Evolutionary conservation across 2,113 vertebrate species (phyloP).

Genomic region (Ophthalmolycus amberensis): DNA sequence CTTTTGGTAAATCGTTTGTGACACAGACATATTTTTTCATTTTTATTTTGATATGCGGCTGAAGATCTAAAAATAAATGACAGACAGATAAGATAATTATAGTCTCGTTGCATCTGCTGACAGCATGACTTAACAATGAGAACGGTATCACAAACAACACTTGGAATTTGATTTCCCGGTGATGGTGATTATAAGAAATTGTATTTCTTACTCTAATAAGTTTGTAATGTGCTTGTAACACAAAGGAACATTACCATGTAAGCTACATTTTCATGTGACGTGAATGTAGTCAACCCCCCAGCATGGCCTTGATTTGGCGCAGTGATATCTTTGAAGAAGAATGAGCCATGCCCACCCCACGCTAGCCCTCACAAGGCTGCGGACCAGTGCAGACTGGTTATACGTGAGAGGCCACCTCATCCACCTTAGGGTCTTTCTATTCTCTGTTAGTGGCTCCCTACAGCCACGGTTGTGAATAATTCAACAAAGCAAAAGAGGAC

Average conservation of each 20-base stretch:
- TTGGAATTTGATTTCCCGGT: not conserved
- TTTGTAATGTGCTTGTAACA: not conserved
- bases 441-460: slow-evolving; percentile 30
- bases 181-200: not conserved
- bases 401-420: not conserved
- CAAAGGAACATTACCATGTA: not conserved
- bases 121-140: not conserved
- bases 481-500: slow-evolving; percentile 63
- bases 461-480: slow-evolving; percentile 68
- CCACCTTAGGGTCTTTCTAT: slow-evolving; percentile 30
- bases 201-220: not conserved
- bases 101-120: not conserved
- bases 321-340: not conserved
- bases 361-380: not conserved
- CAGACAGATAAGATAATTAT: not conserved
- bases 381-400: slow-evolving; percentile 16
- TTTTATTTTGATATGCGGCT: not conserved
- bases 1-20: not conserved
- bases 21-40: not conserved
- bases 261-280: not conserved
- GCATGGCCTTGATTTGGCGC: not conserved
- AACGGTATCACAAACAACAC: not conserved
- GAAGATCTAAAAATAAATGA: not conserved
- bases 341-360: not conserved
- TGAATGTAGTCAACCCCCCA: not conserved